Evolutionary conservation across 2,113 vertebrate genomes (phyloP).

Genomic region (Myiagra hebetior): DNA sequence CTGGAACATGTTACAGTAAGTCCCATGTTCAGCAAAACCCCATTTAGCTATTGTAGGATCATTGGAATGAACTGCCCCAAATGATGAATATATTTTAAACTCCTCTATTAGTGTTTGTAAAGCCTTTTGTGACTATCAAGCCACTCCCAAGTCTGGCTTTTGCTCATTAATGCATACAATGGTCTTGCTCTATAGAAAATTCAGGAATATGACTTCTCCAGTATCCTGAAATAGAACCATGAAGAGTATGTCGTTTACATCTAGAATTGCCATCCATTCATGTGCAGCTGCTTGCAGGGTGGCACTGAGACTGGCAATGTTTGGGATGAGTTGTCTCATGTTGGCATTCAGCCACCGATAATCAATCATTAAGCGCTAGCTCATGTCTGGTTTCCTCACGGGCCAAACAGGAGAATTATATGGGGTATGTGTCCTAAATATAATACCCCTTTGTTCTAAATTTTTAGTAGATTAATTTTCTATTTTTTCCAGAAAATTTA

Average conservation of each 20-base stretch:
- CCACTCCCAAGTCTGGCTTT: background rate
- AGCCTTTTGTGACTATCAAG: background rate
- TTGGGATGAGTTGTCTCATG: background rate
- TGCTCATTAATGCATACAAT: background rate
- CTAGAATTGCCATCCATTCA: background rate
- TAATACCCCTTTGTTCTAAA: background rate
- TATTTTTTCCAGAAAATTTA: background rate
- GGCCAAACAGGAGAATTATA: background rate
- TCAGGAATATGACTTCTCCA: background rate
- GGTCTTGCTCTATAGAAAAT: background rate
- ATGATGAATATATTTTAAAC: background rate
- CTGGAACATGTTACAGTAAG: background rate
- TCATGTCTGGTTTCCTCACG: background rate
- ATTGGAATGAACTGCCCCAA: background rate
- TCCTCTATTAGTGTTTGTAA: background rate
- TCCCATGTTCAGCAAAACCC: background rate
- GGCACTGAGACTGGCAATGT: background rate
- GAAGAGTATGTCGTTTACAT: background rate
- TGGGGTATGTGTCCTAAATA: background rate
- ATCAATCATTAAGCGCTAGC: rapidly evolving
- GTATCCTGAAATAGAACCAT: background rate
- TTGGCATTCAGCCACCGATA: background rate
- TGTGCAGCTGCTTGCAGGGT: background rate
- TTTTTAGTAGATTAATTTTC: background rate
- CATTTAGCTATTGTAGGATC: background rate